These are phyloP conservation scores for Amphiprion clarkii DNA, from an alignment of 2,797 vertebrate species.

Conservation along the genomic window DNA sequence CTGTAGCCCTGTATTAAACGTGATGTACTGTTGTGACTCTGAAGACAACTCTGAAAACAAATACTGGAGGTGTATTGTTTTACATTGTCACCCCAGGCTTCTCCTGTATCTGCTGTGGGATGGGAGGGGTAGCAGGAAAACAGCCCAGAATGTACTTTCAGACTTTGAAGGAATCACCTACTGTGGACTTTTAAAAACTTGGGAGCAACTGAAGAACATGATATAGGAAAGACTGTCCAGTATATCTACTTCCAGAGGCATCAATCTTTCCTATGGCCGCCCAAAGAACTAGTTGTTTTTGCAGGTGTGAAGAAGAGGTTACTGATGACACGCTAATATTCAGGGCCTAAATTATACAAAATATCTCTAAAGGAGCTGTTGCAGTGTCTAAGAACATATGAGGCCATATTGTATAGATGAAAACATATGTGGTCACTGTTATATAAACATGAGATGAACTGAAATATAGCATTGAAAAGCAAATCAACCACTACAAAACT, in stretches of 20 bases:
- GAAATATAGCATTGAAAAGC: slow-evolving; percentile 21
- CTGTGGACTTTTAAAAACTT: slow-evolving; percentile 39
- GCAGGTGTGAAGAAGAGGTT: slow-evolving; percentile 30
- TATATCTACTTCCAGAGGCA: slow-evolving; percentile 41
- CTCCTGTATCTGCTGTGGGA: slow-evolving; percentile 38
- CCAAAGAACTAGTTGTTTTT: background rate
- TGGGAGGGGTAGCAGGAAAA: slow-evolving; percentile 19
- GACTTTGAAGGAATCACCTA: slow-evolving; percentile 34
- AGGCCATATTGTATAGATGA: slow-evolving; percentile 27
- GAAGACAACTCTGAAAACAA: slow-evolving; percentile 61
- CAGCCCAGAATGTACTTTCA: slow-evolving; percentile 36
- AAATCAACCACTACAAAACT: slow-evolving; percentile 29
- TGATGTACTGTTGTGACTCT: slow-evolving; percentile 68
- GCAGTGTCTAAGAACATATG: slow-evolving; percentile 14
- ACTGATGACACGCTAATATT: slow-evolving; percentile 52
- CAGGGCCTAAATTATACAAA: slow-evolving; percentile 25
- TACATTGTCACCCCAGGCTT: slow-evolving; percentile 56
- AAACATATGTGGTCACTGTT: slow-evolving; percentile 26
- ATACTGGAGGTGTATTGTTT: slow-evolving; percentile 64
- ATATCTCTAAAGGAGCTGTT: slow-evolving; percentile 17
- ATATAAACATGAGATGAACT: slow-evolving; percentile 25
- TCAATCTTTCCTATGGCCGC: slow-evolving; percentile 40
- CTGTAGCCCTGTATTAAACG: slow-evolving; percentile 63
- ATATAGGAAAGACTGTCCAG: slow-evolving; percentile 37
- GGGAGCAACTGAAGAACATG: slow-evolving; percentile 33